Evolutionary conservation across 2,888 invertebrate genomes (phyloP).

Genomic region (Morpho deidamia): DNA sequence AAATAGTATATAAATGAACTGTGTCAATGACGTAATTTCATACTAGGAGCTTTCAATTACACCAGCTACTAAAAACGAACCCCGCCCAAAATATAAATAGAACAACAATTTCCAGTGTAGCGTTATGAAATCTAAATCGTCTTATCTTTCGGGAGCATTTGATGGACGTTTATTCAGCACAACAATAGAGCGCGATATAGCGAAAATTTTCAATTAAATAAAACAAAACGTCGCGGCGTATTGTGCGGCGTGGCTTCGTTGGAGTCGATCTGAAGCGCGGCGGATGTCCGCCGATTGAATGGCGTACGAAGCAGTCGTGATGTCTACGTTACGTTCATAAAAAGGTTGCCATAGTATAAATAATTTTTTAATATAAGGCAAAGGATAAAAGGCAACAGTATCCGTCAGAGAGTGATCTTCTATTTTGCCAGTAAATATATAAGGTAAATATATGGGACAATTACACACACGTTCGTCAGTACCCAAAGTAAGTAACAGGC

Average conservation of each 20-base stretch:
- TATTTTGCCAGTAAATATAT: too few species aligned
- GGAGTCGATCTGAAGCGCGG: slow-evolving; percentile 27
- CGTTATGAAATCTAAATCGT: slow-evolving; percentile 16
- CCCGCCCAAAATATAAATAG: slow-evolving; percentile 6
- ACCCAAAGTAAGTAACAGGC: too few species aligned
- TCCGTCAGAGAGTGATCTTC: too few species aligned
- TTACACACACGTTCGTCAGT: too few species aligned
- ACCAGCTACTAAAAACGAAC: slow-evolving; percentile 17
- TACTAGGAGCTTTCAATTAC: slow-evolving; percentile 1
- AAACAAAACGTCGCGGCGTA: slow-evolving; percentile 55
- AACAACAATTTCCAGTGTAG: slow-evolving; percentile 5
- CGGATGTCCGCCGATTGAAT: slow-evolving; percentile 35
- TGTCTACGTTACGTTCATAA: not conserved
- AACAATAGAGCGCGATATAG: slow-evolving; percentile 55
- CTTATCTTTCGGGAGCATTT: slow-evolving; percentile 29
- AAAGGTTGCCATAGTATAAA: not conserved
- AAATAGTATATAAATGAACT: not conserved
- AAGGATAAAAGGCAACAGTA: too few species aligned
- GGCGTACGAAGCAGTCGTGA: slow-evolving; percentile 12
- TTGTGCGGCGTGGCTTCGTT: slow-evolving; percentile 41
- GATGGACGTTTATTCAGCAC: slow-evolving; percentile 37
- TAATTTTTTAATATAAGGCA: too few species aligned
- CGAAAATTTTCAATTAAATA: slow-evolving; percentile 71
- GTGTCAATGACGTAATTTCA: not conserved
- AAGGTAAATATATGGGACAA: too few species aligned